Evolutionary conservation across 2,888 invertebrate genomes (phyloP).

Genomic region (Dryocosmus kuriphilus): DNA sequence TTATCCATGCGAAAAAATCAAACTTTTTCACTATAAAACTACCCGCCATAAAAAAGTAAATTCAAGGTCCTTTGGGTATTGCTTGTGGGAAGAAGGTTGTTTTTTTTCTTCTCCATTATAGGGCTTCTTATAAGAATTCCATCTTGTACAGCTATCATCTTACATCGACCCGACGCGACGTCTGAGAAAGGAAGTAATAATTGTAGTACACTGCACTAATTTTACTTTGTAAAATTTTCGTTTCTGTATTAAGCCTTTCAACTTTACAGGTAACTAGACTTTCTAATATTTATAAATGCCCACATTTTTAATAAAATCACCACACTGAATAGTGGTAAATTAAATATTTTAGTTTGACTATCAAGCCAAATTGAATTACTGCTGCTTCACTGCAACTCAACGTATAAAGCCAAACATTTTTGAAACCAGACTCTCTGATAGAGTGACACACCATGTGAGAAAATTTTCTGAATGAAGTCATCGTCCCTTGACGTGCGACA

Average conservation of each 20-base stretch:
- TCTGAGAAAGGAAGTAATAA: slow-evolving; percentile 40
- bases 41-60: too few species aligned
- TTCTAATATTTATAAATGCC: too few species aligned
- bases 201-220: not conserved
- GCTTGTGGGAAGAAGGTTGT: slow-evolving; percentile 40
- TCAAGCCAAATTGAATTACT: slow-evolving; percentile 4
- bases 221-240: not conserved
- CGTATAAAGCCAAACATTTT: not conserved
- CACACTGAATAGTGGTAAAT: not conserved
- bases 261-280: too few species aligned
- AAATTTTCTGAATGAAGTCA: slow-evolving; percentile 32
- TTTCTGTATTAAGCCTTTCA: too few species aligned
- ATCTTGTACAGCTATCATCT: slow-evolving; percentile 50
- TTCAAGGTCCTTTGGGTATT: not conserved
- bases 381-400: slow-evolving; percentile 1
- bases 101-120: slow-evolving; percentile 44
- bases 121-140: slow-evolving; percentile 68
- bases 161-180: slow-evolving; percentile 40
- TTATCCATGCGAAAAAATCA: too few species aligned
- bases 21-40: too few species aligned
- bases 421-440: not conserved
- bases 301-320: too few species aligned
- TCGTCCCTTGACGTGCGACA: slow-evolving; percentile 16
- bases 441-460: slow-evolving; percentile 18
- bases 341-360: not conserved